Percentiles rank a stretch among this genome's conserved stretches.
These are phyloP conservation scores for Mesodorylaimus sp. DNA, from an alignment of 2,888 invertebrate species.

Conservation along the genomic window DNA sequence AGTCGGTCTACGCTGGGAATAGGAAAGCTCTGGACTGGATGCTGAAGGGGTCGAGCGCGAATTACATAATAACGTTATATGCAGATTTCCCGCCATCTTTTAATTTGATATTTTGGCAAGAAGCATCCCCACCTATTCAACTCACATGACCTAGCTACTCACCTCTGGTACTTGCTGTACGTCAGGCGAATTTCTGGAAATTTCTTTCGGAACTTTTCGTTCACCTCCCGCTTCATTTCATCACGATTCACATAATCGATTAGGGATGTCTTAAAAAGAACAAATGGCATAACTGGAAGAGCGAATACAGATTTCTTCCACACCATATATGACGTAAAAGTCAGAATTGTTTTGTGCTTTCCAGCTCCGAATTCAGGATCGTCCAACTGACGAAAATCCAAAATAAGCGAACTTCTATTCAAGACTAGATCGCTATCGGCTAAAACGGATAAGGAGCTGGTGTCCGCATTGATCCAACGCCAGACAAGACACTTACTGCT, in stretches of 20 bases:
- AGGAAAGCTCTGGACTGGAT: too few relatives aligned
- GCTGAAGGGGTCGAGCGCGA: too few relatives aligned
- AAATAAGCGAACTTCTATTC: constrained; percentile 28
- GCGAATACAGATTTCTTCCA: too few relatives aligned
- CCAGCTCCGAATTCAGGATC: constrained; percentile 49
- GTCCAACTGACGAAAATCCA: constrained; percentile 71
- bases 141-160: constrained; percentile 50
- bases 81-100: not conserved
- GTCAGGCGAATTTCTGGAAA: constrained; percentile 86
- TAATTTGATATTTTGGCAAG: too few relatives aligned
- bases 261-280: constrained; percentile 12
- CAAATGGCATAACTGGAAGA: too few relatives aligned
- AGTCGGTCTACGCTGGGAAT: too few relatives aligned
- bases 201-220: constrained; percentile 83
- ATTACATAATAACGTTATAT: not conserved
- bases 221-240: constrained; percentile 87
- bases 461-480: too few relatives aligned
- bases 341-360: constrained; percentile 37
- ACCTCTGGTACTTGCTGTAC: constrained; percentile 80
- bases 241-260: constrained; percentile 13
- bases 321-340: constrained; percentile 37
- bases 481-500: too few relatives aligned
- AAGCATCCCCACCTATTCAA: not conserved
- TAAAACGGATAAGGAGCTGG: not conserved
- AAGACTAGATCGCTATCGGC: not conserved